phyloP scores from a whole-genome alignment of 2,113 vertebrate species.

The Meriones unguiculatus region DNA sequence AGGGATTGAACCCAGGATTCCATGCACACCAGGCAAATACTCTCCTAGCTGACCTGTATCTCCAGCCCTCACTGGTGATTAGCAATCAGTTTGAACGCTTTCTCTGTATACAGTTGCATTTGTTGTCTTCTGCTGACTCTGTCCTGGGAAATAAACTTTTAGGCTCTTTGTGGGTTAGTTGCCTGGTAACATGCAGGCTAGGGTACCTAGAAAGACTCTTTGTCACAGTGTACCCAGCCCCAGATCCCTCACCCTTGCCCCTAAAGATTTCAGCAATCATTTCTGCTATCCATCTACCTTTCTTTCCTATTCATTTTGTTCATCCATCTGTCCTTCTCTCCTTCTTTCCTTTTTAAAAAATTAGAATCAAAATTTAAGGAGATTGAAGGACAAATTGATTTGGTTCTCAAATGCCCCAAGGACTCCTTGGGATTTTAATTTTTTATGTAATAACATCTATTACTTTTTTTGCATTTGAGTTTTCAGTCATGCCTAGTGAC shows the following conservation, averaged over 20 bases:
- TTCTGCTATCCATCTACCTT: not conserved
- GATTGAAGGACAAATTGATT: not conserved
- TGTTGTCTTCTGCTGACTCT: not conserved
- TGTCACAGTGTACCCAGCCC: not conserved
- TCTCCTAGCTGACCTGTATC: not conserved
- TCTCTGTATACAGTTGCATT: not conserved
- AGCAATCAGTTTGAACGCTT: not conserved
- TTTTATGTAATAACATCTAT: conserved; percentile 38
- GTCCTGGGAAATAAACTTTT: not conserved
- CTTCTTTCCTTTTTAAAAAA: not conserved
- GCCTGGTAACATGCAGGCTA: not conserved
- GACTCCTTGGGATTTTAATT: conserved; percentile 38
- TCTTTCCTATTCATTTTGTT: not conserved
- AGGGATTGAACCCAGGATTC: not conserved
- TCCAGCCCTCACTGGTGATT: not conserved
- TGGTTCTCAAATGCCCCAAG: not conserved
- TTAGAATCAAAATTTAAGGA: not conserved
- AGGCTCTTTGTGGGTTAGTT: not conserved
- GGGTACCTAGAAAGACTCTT: not conserved
- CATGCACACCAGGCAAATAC: not conserved
- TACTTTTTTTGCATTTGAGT: conserved; percentile 12
- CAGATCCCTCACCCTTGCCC: not conserved
- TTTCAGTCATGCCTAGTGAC: conserved; percentile 22
- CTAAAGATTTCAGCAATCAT: not conserved
- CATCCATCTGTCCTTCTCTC: not conserved